Evolutionary conservation across 1,140 invertebrate genomes (phyloP), one percentile per base, ranked within the genome.

Genomic region (Melanaphis sacchari): DNA sequence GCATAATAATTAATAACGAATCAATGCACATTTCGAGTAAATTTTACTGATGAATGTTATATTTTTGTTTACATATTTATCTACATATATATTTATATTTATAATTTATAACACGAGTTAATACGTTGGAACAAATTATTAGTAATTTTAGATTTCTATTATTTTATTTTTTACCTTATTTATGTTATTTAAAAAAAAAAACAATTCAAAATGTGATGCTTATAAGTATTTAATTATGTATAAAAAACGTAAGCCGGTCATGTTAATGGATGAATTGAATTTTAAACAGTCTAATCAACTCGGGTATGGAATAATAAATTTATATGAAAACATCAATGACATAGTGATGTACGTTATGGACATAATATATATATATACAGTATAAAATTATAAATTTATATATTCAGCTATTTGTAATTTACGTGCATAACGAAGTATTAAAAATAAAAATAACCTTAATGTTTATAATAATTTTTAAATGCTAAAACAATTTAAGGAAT

Each of bases 301-400:
- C 38, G 36, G 11, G 26, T 66, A 88, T 49, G 46, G 87, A 88
- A 49, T 88, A 88, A 88, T 49, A 54, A 54, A 59, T 59, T 31
- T 36, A 4, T 38, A 59, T n/a, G 46, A 89, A 89, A 89, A 89
- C 11, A 89, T 89, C 87, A 24, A 89, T 24, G 87, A 89, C 21
- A 52, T 54, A 0, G 41, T 9, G 52, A 40, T 36, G 87, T 40
- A 85, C 26, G 41, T 40, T 43, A 41, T 76, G 36, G 31, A 85
- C 4, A 26, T 26, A 40, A 41, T 21, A 84, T 24, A 41, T 31
- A 82, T 82, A 82, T 9, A 26, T 41, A 85, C 41, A 36, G 24
- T 90, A 66, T 90, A 66, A 59, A 90, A 90, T 59, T 59, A 90
- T 90, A 59, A 66, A 66, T 90, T 52, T 31, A 90, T 52, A 89